These are phyloP conservation scores for Oscheius myriophilus DNA, from an alignment of 2,888 invertebrate species.

Conservation along the genomic window DNA sequence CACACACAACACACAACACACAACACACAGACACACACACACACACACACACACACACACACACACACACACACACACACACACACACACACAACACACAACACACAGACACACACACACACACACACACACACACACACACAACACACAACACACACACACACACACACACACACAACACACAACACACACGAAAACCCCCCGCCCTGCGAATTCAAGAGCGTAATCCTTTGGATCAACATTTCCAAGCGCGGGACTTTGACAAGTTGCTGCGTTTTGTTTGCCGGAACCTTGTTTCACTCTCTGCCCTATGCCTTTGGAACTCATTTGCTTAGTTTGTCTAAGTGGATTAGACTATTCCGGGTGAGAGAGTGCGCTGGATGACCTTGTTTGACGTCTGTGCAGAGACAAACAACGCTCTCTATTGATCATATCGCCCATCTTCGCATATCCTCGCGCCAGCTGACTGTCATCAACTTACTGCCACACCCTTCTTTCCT, in stretches of 20 bases:
- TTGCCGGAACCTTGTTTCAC: constrained; percentile 12
- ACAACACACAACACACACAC: no score
- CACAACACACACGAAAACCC: no score
- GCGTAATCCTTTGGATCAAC: constrained; percentile 12
- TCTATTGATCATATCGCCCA: constrained; percentile 30
- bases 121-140: no score
- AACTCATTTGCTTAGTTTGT: no score
- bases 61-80: no score
- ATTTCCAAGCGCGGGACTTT: not conserved
- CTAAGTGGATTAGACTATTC: no score
- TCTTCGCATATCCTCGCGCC: constrained; percentile 21
- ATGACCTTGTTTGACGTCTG: constrained; percentile 33
- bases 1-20: no score
- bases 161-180: no score
- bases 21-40: no score
- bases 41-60: no score
- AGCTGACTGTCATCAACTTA: not conserved
- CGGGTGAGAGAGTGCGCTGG: constrained; percentile 8
- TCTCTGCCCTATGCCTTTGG: not conserved
- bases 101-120: no score
- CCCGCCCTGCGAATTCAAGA: not conserved
- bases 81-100: no score
- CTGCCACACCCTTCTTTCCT: not conserved
- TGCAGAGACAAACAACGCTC: constrained; percentile 23
- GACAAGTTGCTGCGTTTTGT: not conserved